A percentile compares a stretch with the other conserved stretches of the same genome.
Evolutionary conservation across 1,140 invertebrate species (phyloP).

Genomic region (Sesamia nonagrioides): DNA sequence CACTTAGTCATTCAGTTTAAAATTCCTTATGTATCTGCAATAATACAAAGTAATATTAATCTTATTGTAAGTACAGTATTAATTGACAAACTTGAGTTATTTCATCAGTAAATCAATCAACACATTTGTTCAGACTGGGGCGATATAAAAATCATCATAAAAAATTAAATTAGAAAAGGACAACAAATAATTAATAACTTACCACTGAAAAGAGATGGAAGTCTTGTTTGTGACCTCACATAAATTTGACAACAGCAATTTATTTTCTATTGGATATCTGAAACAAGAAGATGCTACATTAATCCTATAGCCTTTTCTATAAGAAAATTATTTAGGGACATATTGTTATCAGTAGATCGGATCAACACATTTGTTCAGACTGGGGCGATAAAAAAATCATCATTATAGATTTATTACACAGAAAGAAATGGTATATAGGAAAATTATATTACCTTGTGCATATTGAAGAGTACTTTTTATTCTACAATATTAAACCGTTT

Average conservation of each 20-base stretch:
- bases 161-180: neutral
- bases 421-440: too few species aligned
- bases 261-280: neutral
- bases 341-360: conserved; percentile 18
- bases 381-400: conserved; percentile 66
- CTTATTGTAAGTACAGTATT: too few species aligned
- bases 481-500: neutral
- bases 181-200: neutral
- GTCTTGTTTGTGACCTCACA: too few species aligned
- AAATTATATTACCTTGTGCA: too few species aligned
- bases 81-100: neutral
- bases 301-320: neutral
- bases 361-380: conserved; percentile 61
- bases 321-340: neutral
- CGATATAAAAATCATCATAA: conserved; percentile 66
- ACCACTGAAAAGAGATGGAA: neutral
- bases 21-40: too few species aligned
- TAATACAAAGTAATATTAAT: too few species aligned
- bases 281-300: conserved; percentile 1
- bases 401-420: conserved; percentile 35
- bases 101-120: conserved; percentile 59
- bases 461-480: too few species aligned
- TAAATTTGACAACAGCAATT: too few species aligned
- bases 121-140: conserved; percentile 64
- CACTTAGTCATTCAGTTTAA: too few species aligned